phyloP scores from a whole-genome alignment of 2,888 invertebrate species.

The Aelia acuminata region DNA sequence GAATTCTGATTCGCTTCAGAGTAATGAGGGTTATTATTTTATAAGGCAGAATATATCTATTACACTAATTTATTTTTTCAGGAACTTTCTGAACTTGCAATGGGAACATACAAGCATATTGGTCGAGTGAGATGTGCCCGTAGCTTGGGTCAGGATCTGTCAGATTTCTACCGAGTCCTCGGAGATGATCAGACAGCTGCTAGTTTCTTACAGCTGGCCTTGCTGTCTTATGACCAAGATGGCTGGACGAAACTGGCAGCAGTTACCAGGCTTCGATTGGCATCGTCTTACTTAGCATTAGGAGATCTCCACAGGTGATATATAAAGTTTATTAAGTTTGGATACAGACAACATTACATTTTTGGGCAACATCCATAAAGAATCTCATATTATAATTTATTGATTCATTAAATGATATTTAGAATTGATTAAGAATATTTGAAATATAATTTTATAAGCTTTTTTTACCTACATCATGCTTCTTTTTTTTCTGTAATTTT shows the following conservation, averaged over 20 bases:
- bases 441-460: no score
- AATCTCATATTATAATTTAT: not conserved
- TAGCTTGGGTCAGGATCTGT: constrained; percentile 89
- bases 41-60: no score
- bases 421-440: no score
- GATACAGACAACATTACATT: not conserved
- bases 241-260: constrained; percentile 89
- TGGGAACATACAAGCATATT: constrained; percentile 97
- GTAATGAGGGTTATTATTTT: no score
- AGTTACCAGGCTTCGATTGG: constrained; percentile 86
- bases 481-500: no score
- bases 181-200: constrained; percentile 91
- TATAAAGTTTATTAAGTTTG: not conserved
- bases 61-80: constrained; percentile 66
- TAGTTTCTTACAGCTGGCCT: constrained; percentile 87
- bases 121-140: constrained; percentile 85
- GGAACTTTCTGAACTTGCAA: constrained; percentile 93
- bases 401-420: not conserved
- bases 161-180: constrained; percentile 89
- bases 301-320: constrained; percentile 80
- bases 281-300: constrained; percentile 86
- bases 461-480: no score
- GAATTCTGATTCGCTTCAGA: no score
- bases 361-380: not conserved
- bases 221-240: constrained; percentile 89